Evolutionary conservation across 2,113 vertebrate species (phyloP).

Genomic region (Ursus arctos): DNA sequence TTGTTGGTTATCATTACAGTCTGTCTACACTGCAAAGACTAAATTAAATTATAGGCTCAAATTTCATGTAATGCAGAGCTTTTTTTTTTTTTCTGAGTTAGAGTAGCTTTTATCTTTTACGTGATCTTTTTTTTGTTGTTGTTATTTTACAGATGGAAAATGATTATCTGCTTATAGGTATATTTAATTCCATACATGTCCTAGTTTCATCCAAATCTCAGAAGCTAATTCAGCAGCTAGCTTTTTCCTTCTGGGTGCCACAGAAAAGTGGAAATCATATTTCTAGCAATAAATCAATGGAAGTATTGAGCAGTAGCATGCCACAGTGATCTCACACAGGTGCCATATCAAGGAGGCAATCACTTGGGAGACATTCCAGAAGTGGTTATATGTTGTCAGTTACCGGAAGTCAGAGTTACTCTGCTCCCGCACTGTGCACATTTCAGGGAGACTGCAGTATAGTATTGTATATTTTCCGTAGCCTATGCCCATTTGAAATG

Average conservation of each 20-base stretch:
- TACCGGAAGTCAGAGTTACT: neutral
- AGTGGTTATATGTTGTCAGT: neutral
- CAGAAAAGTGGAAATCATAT: neutral
- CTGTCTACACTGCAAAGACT: neutral
- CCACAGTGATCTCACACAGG: rapidly evolving
- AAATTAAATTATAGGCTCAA: constrained; percentile 37
- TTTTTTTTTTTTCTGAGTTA: neutral
- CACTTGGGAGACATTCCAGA: neutral
- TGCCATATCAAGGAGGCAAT: neutral
- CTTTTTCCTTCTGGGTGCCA: neutral
- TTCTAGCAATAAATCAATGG: neutral
- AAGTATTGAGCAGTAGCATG: neutral
- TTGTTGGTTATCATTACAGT: neutral
- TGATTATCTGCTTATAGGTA: constrained; percentile 58
- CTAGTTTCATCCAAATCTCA: constrained; percentile 59
- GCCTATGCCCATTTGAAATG: neutral
- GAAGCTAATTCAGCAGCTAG: constrained; percentile 42
- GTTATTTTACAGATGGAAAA: constrained; percentile 58
- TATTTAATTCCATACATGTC: constrained; percentile 51
- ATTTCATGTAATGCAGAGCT: constrained; percentile 48
- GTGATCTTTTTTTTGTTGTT: neutral
- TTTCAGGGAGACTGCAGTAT: neutral
- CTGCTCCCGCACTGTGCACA: neutral
- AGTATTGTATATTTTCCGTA: neutral
- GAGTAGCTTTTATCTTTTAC: constrained; percentile 16